Percentiles rank a stretch among this genome's conserved stretches.
Conservation (phyloP, 2,113 vertebrate genomes). For the Pholis gunnellus region DNA sequence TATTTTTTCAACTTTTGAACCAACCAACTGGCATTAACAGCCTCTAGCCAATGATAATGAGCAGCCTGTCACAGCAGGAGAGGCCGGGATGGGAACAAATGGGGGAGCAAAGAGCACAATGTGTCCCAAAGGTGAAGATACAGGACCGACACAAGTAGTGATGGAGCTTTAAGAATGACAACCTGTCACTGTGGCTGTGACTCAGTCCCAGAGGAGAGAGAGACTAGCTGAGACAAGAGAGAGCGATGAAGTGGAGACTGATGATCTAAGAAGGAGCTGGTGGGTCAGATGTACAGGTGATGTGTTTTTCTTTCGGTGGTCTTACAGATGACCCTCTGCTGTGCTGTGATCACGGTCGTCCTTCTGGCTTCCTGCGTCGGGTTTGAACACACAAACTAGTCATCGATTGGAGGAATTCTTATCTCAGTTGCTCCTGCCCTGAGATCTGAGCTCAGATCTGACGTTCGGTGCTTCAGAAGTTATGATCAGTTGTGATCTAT, state of each 20-base stretch:
- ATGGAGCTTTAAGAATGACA: conserved; percentile 19
- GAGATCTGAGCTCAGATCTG: background rate
- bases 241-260: background rate
- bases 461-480: background rate
- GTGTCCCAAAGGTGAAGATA: conserved; percentile 32
- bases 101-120: conserved; percentile 36
- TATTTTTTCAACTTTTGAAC: background rate
- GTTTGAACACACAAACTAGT: conserved; percentile 16
- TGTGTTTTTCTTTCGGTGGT: conserved; percentile 7
- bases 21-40: conserved; percentile 10
- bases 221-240: background rate
- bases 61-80: background rate
- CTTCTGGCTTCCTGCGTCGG: background rate
- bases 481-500: background rate
- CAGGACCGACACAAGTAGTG: conserved; percentile 5
- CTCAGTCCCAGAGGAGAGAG: conserved; percentile 14
- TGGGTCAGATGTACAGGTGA: background rate
- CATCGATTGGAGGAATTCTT: background rate
- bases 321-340: background rate
- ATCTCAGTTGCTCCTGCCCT: background rate
- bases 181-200: background rate
- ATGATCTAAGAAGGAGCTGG: background rate
- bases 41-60: conserved; percentile 24
- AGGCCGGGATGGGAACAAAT: conserved; percentile 11
- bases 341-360: background rate